Evolutionary conservation across 64 coral and sea anemone species (phyloP), one percentile per base, ranked within the genome.

Genomic region (Porites lutea): DNA sequence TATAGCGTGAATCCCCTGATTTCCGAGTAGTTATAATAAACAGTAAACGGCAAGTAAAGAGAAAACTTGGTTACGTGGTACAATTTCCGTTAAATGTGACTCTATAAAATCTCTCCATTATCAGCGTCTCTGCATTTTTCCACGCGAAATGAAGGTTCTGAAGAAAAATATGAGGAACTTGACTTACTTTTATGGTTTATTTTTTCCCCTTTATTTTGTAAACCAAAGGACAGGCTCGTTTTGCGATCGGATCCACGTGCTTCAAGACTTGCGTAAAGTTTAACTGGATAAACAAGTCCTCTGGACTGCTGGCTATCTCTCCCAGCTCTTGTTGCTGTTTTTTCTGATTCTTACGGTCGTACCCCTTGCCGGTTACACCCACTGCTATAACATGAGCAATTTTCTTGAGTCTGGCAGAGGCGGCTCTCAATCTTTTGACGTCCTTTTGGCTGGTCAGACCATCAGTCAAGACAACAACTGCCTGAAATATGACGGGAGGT

Each of bases 301-400:
- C 9, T 0, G 14, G 13, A 5, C 37, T 82, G 16, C 14, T 43
- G 59, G 79, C 79, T 15, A 82, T 82, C 79, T 48, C 13, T 4
- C 21, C 7, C 13, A 82, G 60, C 55, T 82, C 79, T 14, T 2
- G 13, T 8, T 16, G 37, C 15, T 82, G 79, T 45, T 65, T 13
- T 5, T n/a, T 6, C 14, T 10, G 15, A n/a, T 82, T 10, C 59
- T 16, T 43, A 3, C 13, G 14, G 23, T 19, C 13, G 79, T 82
- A 82, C 13, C 60, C 60, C 16, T 82, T 82, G 37, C 79, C 79
- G 3, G 14, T 16, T 13, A 82, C 79, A 19, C 79, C 79, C 27
- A 63, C 27, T 4, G 79, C 79, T 65, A 82, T 65, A 15, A 82
- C 79, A 43, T 65, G 55, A 11, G 37, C 13, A n/a, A 48, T 65